These are phyloP conservation scores for Eurytoma californica DNA, from an alignment of 2,888 invertebrate species.

Conservation along the genomic window DNA sequence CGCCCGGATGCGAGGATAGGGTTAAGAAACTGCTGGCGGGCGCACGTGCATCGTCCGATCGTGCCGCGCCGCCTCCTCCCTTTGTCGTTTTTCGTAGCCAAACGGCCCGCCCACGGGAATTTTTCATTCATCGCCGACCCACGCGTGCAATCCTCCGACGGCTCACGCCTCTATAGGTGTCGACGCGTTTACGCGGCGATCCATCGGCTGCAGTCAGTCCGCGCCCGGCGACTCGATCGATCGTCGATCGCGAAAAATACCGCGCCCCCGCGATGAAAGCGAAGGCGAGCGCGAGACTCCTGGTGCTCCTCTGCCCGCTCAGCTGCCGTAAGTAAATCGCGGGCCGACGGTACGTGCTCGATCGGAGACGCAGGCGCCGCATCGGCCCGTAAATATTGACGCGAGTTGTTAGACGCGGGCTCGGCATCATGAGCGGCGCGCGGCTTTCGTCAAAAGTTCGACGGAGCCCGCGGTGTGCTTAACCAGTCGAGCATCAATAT, in stretches of 20 bases:
- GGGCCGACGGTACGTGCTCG: background rate
- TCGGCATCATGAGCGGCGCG: too few species aligned
- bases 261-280: slow-evolving; percentile 2
- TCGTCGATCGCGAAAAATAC: background rate
- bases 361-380: background rate
- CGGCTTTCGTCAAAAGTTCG: too few species aligned
- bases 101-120: slow-evolving; percentile 23
- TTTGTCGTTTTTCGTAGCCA: slow-evolving; percentile 21
- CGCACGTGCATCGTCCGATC: background rate
- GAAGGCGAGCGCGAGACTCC: slow-evolving; percentile 39
- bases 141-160: slow-evolving; percentile 19
- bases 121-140: background rate
- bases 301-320: slow-evolving; percentile 48
- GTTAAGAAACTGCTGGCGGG: slow-evolving; percentile 31
- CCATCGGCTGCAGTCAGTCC: slow-evolving; percentile 31
- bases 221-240: slow-evolving; percentile 24
- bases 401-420: too few species aligned
- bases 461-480: too few species aligned
- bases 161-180: background rate
- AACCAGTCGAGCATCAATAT: too few species aligned
- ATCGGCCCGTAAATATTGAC: background rate
- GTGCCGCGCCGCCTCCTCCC: background rate
- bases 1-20: background rate
- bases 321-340: slow-evolving; percentile 49
- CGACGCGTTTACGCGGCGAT: background rate